phyloP scores from a whole-genome alignment of 2,113 vertebrate species.

The Neogale vison region DNA sequence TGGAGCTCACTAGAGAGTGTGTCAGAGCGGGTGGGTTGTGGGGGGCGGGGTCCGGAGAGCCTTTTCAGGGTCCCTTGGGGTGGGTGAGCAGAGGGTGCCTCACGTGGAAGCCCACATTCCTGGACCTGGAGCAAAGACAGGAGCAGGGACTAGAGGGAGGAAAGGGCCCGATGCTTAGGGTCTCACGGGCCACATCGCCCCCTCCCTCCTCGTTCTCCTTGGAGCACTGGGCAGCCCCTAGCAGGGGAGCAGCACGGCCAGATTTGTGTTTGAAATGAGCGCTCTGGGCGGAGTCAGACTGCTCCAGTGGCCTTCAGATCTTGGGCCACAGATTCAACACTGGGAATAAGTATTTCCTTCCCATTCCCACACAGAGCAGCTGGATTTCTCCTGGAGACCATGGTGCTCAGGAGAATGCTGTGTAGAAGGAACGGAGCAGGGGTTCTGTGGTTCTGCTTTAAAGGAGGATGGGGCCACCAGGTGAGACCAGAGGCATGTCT shows the following conservation, averaged over 20 bases:
- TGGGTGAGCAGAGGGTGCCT: not conserved
- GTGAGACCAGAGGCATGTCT: not conserved
- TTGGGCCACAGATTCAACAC: not conserved
- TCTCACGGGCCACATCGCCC: fast-evolving
- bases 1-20: fast-evolving
- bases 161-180: fast-evolving
- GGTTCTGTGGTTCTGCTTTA: not conserved
- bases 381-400: not conserved
- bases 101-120: not conserved
- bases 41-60: not conserved
- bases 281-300: not conserved
- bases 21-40: fast-evolving
- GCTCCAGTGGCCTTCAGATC: not conserved
- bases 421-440: not conserved
- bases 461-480: not conserved
- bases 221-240: fast-evolving
- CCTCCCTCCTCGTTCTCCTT: fast-evolving
- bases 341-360: not conserved
- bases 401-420: not conserved
- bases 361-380: not conserved
- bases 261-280: not conserved
- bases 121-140: no score
- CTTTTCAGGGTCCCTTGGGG: not conserved
- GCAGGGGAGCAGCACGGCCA: not conserved
- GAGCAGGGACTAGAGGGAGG: not conserved